Percentiles rank a stretch among this genome's conserved stretches.
phyloP scores from a whole-genome alignment of 2,113 vertebrate species.

The Lepus americanus region DNA sequence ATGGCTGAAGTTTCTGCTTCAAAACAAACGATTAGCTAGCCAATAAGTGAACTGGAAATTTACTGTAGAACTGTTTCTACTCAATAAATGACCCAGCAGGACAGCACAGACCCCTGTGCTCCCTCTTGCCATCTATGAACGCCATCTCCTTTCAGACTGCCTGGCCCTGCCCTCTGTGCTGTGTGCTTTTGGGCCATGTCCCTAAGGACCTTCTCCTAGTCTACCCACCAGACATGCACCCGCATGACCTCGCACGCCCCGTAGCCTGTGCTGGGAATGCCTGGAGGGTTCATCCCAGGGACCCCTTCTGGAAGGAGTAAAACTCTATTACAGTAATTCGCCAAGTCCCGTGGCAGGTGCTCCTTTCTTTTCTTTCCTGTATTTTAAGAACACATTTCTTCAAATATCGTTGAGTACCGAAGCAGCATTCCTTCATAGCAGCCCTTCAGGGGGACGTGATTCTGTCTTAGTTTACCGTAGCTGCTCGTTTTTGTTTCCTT shows the following conservation, averaged over 20 bases:
- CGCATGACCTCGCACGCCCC: neutral
- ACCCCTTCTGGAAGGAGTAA: neutral
- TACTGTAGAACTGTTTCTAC: neutral
- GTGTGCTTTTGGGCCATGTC: neutral
- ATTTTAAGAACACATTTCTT: constrained; percentile 6
- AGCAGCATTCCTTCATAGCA: neutral
- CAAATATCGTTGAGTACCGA: neutral
- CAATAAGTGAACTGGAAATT: neutral
- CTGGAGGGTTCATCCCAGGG: neutral
- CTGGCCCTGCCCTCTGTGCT: neutral
- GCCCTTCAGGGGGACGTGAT: too few relatives aligned
- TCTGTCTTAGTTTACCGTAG: too few relatives aligned
- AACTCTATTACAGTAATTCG: neutral
- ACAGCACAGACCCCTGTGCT: neutral
- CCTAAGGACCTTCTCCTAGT: neutral
- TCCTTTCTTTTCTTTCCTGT: neutral
- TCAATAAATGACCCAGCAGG: neutral
- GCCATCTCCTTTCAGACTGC: neutral
- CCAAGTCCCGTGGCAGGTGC: neutral
- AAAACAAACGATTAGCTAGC: neutral
- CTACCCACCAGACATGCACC: neutral
- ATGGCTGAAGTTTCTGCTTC: neutral
- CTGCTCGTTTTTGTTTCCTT: neutral
- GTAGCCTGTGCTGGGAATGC: neutral
- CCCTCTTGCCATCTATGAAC: neutral